Base-by-base conservation (phyloP, 2,888 invertebrate genomes). In the Eudasyphora cyanicolor region DNA sequence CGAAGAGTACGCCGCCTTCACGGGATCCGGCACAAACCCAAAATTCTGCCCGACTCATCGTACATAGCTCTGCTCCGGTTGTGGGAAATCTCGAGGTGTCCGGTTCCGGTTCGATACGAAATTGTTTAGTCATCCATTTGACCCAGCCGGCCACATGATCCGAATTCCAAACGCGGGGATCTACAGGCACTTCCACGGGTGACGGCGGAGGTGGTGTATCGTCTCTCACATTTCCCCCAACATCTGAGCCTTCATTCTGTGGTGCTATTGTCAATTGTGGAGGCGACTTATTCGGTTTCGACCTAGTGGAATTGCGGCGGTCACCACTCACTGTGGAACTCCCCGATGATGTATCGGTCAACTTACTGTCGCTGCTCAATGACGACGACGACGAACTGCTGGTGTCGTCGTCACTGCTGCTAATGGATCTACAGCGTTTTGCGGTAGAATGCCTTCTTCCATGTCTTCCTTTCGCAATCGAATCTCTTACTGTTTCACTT, bases 91-190 rank as follows among this genome's bases (percentile, higher is more conserved):
- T 91, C 24, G 91, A 86, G 2, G 92, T 88, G 86, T 93, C 93
- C 45, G 94, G 94, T 82, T 91, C 88, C 6, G 94, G 94, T 62
- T 92, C 92, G 81, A 95, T 92, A 49, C 93, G 92, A 88, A 95
- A 95, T 87, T 94, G 93, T 74, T 92, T 92, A 35, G 93, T 92
- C 87, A 94, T 93, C 95, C 95, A 95, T 54, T 91, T 90, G 62
- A 95, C 90, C 95, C 95, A 95, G 64, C 93, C 93, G 79, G 91
- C 91, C 84, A 95, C 94, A 89, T 95, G 94, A 35, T 91, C 91
- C 17, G 91, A 88, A 81, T 92, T 93, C 95, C 95, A 95, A 89
- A 94, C 94, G 70, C 93, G 92, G 29, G 95, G 95, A 93, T 95
- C 95, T n/a, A 89, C 87, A 0, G 92, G 92, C 38, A 91, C 88